phyloP scores from a whole-genome alignment of 1,140 invertebrate species.

The Caenorhabditis remanei region DNA sequence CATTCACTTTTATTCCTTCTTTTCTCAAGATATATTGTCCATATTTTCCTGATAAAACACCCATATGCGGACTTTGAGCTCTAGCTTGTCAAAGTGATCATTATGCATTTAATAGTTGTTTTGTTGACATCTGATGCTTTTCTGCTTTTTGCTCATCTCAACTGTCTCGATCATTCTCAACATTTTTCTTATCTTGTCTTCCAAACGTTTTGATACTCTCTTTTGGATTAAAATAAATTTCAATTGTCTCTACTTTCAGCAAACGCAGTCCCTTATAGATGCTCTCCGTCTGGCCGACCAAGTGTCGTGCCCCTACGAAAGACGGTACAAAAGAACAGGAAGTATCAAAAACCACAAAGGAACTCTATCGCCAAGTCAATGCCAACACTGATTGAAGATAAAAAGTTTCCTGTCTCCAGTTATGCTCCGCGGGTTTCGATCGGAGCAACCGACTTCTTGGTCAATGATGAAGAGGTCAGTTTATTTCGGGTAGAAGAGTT shows the following conservation, averaged over 20 bases:
- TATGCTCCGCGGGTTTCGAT: not conserved
- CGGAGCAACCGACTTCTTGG: conserved; percentile 2
- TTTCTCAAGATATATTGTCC: not conserved
- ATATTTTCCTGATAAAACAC: not conserved
- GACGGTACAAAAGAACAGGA: conserved; percentile 16
- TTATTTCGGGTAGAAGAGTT: not conserved
- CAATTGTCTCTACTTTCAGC: not conserved
- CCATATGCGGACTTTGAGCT: not conserved
- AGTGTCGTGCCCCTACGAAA: conserved; percentile 49
- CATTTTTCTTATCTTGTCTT: not conserved
- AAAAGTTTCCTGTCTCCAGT: not conserved
- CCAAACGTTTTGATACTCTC: not conserved
- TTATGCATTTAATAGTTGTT: conserved; percentile 32
- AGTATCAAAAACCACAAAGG: not conserved
- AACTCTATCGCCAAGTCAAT: conserved; percentile 13
- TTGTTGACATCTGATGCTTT: not conserved
- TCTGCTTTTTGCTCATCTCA: conserved; percentile 23
- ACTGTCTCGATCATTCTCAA: not conserved
- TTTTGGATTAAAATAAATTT: not conserved
- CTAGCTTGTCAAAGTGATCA: not conserved
- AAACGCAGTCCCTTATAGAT: conserved; percentile 50
- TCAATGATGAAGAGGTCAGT: conserved; percentile 13
- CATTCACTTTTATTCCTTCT: not conserved
- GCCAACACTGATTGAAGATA: conserved; percentile 25
- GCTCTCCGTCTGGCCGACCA: conserved; percentile 40